Evolutionary conservation across 2,797 vertebrate genomes (phyloP), one percentile per base, ranked within the genome.

Genomic region (Lepilemur ruficaudatus): DNA sequence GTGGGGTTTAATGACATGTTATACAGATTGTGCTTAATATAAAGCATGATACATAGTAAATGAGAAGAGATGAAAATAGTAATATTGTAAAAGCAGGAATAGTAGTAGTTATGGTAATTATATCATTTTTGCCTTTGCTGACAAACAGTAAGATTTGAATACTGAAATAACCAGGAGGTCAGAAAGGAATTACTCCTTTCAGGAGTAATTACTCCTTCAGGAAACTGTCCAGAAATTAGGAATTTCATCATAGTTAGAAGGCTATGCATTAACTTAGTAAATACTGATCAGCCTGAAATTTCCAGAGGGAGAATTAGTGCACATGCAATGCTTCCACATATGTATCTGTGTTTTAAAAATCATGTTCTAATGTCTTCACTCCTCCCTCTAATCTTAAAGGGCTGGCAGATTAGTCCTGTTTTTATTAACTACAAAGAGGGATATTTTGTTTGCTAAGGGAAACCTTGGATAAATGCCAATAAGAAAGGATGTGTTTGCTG

Each of bases 231-330:
- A 78, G 93, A 83, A 93, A 85, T 95, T 63, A 94, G 67, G 28
- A 88, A 84, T 50, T 92, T 90, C 69, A 90, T 84, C 88, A 87
- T 4, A 93, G 41, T 78, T 78, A 81, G 57, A 80, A 93, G 35
- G 30, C 10, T 81, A 17, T 59, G 6, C 32, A 59, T 92, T 69
- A 87, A 57, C 41, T 91, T 43, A 94, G 14, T 80, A 90, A 87
- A 59, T 89, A 72, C 0, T 63, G 79, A 89, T 50, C 3, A 93
- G 41, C 5, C 12, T 70, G 59, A 80, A 89, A 70, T 89, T 93
- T 93, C 25, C 57, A 95, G 76, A 82, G 69, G 17, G 28, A 48
- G 46, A 93, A 55, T 73, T 67, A 61, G 6, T 76, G 9, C 11
- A 70, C 10, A 87, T 30, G 18, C 22, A 72, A n/a, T 41, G 28